A percentile compares a stretch with the other conserved stretches of the same genome.
Conservation (phyloP, 2,797 vertebrate species). For the Monodelphis domestica region DNA sequence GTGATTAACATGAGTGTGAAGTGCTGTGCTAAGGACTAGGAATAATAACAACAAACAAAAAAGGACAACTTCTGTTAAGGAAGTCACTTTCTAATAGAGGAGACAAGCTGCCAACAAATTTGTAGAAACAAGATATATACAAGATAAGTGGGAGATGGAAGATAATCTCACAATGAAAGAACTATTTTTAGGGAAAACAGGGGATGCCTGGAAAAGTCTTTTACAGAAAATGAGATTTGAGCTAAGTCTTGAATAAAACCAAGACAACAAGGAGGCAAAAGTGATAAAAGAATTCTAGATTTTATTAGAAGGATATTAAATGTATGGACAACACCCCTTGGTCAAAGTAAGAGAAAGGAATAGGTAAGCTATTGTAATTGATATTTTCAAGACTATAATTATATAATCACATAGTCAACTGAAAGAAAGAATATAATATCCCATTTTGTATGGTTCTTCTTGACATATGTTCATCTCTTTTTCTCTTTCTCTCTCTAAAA, state of each 20-base stretch:
- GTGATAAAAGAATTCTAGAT: background rate
- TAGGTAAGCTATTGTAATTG: background rate
- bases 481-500: too few species aligned
- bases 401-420: background rate
- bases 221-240: background rate
- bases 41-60: background rate
- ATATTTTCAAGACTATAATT: background rate
- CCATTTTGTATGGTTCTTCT: background rate
- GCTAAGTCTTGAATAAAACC: background rate
- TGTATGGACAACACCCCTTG: background rate
- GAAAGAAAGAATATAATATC: background rate
- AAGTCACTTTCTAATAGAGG: background rate
- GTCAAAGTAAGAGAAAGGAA: background rate
- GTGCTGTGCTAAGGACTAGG: background rate
- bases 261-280: background rate
- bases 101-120: background rate
- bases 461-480: background rate
- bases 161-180: background rate
- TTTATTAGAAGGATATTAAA: background rate
- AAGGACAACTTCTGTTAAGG: background rate
- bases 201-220: background rate
- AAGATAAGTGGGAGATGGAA: background rate
- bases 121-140: background rate
- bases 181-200: background rate
- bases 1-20: background rate